A percentile compares a stretch with the other conserved stretches of the same genome.
Conservation (phyloP, 2,888 invertebrate species). For the Polydrusus pterygomalis region DNA sequence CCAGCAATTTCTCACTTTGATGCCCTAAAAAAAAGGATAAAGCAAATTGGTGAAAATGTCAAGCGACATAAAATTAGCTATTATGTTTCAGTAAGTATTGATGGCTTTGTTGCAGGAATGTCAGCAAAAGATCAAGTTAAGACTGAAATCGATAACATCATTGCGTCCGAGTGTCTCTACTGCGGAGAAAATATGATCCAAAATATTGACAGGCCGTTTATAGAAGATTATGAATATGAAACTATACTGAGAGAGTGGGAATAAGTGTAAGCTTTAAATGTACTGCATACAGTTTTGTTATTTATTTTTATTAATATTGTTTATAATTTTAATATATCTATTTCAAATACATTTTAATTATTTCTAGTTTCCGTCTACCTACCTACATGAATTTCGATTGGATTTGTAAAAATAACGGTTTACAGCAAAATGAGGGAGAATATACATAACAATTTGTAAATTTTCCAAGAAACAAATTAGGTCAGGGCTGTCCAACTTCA, state of each 20-base stretch:
- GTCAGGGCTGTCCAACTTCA: no score
- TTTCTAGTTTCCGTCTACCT: no score
- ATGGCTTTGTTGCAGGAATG: constrained; percentile 62
- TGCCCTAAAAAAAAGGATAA: no score
- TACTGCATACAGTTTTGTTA: neutral
- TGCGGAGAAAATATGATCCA: constrained; percentile 96
- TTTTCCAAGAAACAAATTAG: no score
- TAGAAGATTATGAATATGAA: constrained; percentile 88
- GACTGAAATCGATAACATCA: constrained; percentile 89
- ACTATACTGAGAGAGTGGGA: constrained; percentile 90
- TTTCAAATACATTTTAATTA: neutral
- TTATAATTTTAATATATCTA: constrained; percentile 1
- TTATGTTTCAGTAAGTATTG: no score
- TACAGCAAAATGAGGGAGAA: no score
- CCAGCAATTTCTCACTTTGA: no score
- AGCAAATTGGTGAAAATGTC: no score
- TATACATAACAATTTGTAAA: no score
- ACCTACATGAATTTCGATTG: no score
- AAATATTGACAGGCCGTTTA: constrained; percentile 92
- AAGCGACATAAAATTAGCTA: no score
- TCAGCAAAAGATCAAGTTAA: constrained; percentile 81
- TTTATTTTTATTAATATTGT: neutral
- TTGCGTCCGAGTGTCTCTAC: constrained; percentile 93
- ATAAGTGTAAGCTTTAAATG: constrained; percentile 10
- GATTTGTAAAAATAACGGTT: no score